Evolutionary conservation across 53 echinoderm and acorn worm genomes (phyloP).

Genomic region (Temnopleurus reevesii): DNA sequence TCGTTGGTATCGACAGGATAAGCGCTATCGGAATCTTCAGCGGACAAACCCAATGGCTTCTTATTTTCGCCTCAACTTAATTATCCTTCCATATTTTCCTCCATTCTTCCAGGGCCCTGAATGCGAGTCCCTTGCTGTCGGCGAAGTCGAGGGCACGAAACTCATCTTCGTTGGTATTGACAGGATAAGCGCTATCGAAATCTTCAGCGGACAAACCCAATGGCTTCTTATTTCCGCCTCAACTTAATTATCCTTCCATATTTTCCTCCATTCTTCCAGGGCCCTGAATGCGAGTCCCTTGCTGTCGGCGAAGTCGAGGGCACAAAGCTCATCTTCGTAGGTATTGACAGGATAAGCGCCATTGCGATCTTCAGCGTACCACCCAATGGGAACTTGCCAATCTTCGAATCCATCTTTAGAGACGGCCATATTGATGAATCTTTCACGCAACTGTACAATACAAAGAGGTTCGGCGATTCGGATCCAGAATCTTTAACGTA

Average conservation of each 20-base stretch:
- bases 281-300: constrained; percentile 74
- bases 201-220: no score
- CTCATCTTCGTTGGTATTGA: constrained; percentile 74
- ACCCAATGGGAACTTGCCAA: constrained; percentile 21
- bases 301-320: constrained; percentile 80
- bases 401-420: constrained; percentile 69
- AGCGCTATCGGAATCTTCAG: constrained; percentile 70
- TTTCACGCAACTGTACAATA: constrained; percentile 41
- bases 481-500: constrained; percentile 55
- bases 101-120: constrained; percentile 69
- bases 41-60: no score
- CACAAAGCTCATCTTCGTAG: constrained; percentile 68
- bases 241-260: not conserved
- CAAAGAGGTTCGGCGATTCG: constrained; percentile 37
- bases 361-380: constrained; percentile 67
- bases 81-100: not conserved
- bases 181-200: constrained; percentile 59
- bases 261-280: constrained; percentile 38
- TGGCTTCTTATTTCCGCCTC: no score
- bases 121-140: constrained; percentile 72
- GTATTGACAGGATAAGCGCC: constrained; percentile 62
- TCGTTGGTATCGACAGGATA: constrained; percentile 66
- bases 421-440: constrained; percentile 46
- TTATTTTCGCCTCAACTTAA: no score
- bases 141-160: constrained; percentile 71